Base-by-base conservation (phyloP, 2,113 vertebrate genomes). In the Sturnira hondurensis region DNA sequence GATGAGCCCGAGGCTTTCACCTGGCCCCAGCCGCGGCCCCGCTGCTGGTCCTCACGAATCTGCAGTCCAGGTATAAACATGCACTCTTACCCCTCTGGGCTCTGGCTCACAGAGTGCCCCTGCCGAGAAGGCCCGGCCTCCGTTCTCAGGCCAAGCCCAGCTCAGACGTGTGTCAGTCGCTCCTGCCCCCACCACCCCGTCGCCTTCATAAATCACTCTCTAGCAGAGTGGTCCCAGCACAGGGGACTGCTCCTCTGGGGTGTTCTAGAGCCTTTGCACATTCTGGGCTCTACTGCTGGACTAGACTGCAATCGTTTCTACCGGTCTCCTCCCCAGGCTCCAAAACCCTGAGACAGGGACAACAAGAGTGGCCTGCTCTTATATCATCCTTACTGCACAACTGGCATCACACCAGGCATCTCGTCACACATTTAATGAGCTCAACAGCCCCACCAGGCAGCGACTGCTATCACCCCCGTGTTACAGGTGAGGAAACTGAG, bases 121-220 rank as follows among this genome's bases (percentile, higher is more conserved):
- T 31, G 54, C 41, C 77, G 43, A 43, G 74, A 96, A 81, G 74
- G 45, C 50, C 67, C 20, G 26, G 16, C 45, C 45, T 43, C 52
- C 26, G 58, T 20, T 38, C 22, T 96, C 74, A 41, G 70, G 89
- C 50, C 80, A 95, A 87, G 91, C 82, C 67, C 91, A 16, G 33
- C 20, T 61, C 28, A 47, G 74, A 50, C 15, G 76, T 15, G n/a
- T n/a, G n/a, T n/a, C n/a, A n/a, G n/a, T n/a, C n/a, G n/a, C n/a
- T n/a, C n/a, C n/a, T n/a, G n/a, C n/a, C n/a, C n/a, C n/a, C n/a
- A n/a, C n/a, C n/a, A n/a, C n/a, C n/a, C 20, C 22, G 58, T 22
- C 17, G 47, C 52, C 84, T 70, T 19, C 50, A 16, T 26, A 33
- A 45, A 15, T 4, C 38, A 24, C 38, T 33, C 33, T 43, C 16